Base-by-base conservation (phyloP, 2,113 vertebrate genomes). In the Menura novaehollandiae region DNA sequence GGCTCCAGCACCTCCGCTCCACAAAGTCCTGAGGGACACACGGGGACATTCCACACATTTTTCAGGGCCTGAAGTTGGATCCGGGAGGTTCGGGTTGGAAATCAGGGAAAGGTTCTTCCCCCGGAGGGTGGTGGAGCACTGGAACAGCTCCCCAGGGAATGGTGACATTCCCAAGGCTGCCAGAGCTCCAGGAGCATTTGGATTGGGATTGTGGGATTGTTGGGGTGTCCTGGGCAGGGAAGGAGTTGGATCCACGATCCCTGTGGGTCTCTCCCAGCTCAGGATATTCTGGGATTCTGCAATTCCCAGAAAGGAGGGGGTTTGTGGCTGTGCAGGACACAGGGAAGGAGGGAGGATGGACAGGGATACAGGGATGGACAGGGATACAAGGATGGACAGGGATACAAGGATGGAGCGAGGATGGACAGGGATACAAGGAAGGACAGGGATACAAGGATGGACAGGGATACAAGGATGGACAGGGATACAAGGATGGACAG, bases 31-130 rank as follows among this genome's bases (percentile, higher is more conserved):
- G n/a, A n/a, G n/a, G n/a, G n/a, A n/a, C n/a, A n/a, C 44, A 5
- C 0, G 1, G 14, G 35, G 27, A 46, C 12, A 19, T 30, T 33
- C 32, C 63, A 18, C 19, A 4, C 0, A 0, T 3, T 18, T 41
- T 15, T 33, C 44, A 22, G 0, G 1, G 37, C 3, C 23, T 46
- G 64, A 39, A 39, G n/a, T 0, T 3, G 41, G 16, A 10, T 10
- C 46, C 28, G 56, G 47, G 22, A 37, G 28, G 10, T 1, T 39
- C 1, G 5, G n/a, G 21, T 0, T 13, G 47, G 56, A 26, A 11
- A 1, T 41, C 9, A 28, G 47, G 39, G 7, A 13, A 63, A 24
- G n/a, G 3, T 24, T 79, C 56, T 4, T 46, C 33, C 1, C 33
- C 33, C 64, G 13, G 64, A 39, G 73, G 53, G 15, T 52, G 46